Evolutionary conservation across 64 coral and sea anemone species (phyloP).

Genomic region (Actinia equina): DNA sequence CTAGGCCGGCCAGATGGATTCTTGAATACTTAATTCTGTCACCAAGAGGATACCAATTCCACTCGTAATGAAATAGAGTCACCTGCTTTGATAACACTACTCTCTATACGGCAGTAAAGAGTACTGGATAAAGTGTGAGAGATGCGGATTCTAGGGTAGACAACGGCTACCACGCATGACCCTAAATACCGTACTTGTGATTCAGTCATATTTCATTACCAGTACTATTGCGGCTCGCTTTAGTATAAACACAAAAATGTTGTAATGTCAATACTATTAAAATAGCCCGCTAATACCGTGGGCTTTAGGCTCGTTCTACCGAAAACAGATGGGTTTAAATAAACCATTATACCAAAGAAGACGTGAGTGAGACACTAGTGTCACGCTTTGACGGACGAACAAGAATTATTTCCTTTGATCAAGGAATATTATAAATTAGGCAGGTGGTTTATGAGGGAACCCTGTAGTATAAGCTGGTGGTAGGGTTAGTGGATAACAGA

Average conservation of each 20-base stretch:
- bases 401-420: no score
- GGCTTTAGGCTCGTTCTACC: not conserved
- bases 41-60: not conserved
- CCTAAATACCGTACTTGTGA: not conserved
- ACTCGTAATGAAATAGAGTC: not conserved
- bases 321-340: not conserved
- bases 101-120: not conserved
- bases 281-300: not conserved
- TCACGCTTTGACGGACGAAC: not conserved
- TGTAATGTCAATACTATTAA: not conserved
- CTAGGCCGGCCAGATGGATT: not conserved
- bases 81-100: not conserved
- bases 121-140: not conserved
- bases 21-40: not conserved
- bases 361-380: not conserved
- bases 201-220: slow-evolving; percentile 5
- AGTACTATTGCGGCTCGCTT: not conserved
- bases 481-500: not conserved
- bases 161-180: slow-evolving; percentile 6
- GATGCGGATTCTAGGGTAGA: not conserved
- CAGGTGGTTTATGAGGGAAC: not conserved
- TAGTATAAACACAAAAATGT: not conserved
- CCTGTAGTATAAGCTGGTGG: not conserved
- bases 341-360: not conserved
- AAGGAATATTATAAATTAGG: no score